Evolutionary conservation across 2,888 invertebrate genomes (phyloP), one percentile per base, ranked within the genome.

Genomic region (Argynnis bischoffii): DNA sequence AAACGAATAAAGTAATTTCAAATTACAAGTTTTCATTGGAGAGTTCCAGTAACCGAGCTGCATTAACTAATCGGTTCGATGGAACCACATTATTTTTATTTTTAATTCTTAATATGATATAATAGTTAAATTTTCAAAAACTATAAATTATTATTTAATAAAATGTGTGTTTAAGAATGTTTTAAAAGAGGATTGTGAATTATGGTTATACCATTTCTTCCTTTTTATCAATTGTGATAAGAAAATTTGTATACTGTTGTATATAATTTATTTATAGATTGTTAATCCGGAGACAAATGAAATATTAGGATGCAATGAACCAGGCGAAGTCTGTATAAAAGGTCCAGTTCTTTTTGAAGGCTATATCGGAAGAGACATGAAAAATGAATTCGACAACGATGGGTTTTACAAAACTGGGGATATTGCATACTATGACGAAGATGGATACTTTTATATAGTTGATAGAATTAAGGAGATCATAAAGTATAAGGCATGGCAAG

Each of bases 391-490:
- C 16, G 89, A 89, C 50, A 80, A 80, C 15, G 85, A 88, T n/a
- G 88, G 86, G 0, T 90, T 82, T 72, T 89, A 83, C 71, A 85
- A 76, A 77, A 87, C 88, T 54, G 89, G 89, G 13, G 89, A 89
- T 59, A 78, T 89, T 0, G 88, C 83, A 1, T 88, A 87, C 70
- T 89, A 86, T 50, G 89, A 90, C 66, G 77, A 84, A 48, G 84
- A 89, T 16, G 86, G 86, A 2, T 89, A 79, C 68, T 86, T 89
- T 64, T 89, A 74, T 66, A 82, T 87, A 41, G 83, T 87, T 0
- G 89, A 88, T 50, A 83, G 89, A 74, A 76, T 89, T 18, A 90
- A 90, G 65, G 89, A 90, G 73, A 79, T 89, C 6, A 89, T 90
- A 15, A 89, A 90, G 74, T 89, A 88, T 64, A 89, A 89, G 35